These are phyloP conservation scores for Poecile atricapillus DNA, from an alignment of 2,113 vertebrate genomes.

Conservation along the genomic window DNA sequence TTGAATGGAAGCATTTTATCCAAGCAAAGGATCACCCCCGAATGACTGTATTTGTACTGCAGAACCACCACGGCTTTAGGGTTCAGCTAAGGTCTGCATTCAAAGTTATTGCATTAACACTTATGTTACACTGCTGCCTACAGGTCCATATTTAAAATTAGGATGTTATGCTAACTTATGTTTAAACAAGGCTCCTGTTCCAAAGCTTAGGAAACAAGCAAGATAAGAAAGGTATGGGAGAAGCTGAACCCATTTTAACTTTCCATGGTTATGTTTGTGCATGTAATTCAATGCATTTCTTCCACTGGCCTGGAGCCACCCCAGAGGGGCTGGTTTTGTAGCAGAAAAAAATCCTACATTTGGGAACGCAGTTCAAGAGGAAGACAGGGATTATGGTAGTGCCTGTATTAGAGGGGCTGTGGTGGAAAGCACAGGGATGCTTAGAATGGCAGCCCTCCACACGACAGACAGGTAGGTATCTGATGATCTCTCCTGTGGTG, in stretches of 20 bases:
- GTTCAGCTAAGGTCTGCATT: slow-evolving; percentile 43
- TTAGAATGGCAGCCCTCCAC: neutral
- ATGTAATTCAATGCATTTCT: neutral
- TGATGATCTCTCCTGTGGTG: neutral
- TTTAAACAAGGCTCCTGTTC: neutral
- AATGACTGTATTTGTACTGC: neutral
- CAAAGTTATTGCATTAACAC: neutral
- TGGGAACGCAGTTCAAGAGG: neutral
- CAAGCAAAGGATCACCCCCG: slow-evolving; percentile 26
- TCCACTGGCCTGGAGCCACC: neutral
- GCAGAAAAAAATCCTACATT: neutral
- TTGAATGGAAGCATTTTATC: slow-evolving; percentile 36
- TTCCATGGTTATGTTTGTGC: neutral
- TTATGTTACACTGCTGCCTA: slow-evolving; percentile 56
- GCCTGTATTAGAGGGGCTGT: neutral
- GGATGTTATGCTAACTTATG: neutral
- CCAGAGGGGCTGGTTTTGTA: neutral
- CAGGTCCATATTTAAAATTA: slow-evolving; percentile 32
- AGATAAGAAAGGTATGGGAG: neutral
- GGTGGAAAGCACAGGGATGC: neutral
- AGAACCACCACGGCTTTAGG: neutral
- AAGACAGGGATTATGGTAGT: neutral
- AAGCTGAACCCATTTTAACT: neutral
- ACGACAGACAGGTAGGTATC: neutral
- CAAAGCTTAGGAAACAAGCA: neutral